These are phyloP conservation scores for Poeciliopsis turrubarensis DNA, from an alignment of 2,113 vertebrate species.

Conservation along the genomic window DNA sequence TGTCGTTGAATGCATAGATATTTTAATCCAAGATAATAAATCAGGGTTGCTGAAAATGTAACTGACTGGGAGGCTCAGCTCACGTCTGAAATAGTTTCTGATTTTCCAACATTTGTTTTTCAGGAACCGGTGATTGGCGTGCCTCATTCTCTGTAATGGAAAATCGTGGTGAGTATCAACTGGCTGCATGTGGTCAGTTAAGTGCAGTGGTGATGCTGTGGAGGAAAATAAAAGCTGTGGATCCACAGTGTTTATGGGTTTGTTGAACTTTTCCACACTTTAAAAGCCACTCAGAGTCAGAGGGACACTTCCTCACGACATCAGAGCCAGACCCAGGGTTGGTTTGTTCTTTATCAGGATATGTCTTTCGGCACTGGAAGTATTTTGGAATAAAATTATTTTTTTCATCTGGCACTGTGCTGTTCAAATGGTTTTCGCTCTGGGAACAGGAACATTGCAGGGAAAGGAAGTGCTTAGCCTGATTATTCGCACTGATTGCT, in stretches of 20 bases:
- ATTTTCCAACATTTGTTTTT: slow-evolving; percentile 47
- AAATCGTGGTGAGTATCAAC: slow-evolving; percentile 80
- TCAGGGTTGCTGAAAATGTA: not conserved
- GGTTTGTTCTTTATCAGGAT: slow-evolving; percentile 6
- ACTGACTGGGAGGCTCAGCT: not conserved
- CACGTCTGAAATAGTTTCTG: slow-evolving; percentile 10
- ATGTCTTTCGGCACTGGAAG: not conserved
- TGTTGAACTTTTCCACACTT: slow-evolving; percentile 28
- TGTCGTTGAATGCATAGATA: not conserved
- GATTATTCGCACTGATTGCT: not conserved
- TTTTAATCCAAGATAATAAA: not conserved
- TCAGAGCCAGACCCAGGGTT: not conserved
- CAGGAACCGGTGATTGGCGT: slow-evolving; percentile 74
- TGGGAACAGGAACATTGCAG: slow-evolving; percentile 5
- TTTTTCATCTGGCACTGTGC: not conserved
- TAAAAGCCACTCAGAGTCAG: not conserved
- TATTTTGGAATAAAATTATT: not conserved
- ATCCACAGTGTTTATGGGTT: slow-evolving; percentile 55
- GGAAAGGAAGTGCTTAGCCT: slow-evolving; percentile 10
- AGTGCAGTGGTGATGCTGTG: slow-evolving; percentile 59
- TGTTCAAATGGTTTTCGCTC: not conserved
- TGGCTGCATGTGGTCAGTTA: slow-evolving; percentile 50
- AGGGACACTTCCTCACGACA: slow-evolving; percentile 29
- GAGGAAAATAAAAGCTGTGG: slow-evolving; percentile 24
- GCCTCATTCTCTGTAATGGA: slow-evolving; percentile 82